Evolutionary conservation across 1,140 invertebrate genomes (phyloP), one percentile per base, ranked within the genome.

Genomic region (Scaptomyza graminum): DNA sequence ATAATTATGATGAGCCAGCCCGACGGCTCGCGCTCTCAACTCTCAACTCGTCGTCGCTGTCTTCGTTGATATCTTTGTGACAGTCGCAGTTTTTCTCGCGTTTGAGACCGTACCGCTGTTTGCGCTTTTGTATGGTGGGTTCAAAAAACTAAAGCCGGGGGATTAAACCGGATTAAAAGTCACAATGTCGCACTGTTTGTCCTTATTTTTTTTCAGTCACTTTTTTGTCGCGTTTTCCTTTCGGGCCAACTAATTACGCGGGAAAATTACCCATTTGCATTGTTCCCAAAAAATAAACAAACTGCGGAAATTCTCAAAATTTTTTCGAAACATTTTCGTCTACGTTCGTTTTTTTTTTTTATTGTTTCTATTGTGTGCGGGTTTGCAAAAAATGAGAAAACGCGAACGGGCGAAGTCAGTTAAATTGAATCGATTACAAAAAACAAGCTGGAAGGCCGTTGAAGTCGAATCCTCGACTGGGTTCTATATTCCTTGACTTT

Each of bases 161-260:
- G 83, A 87, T 87, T 88, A 87, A 87, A 87, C 81, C 82, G 81
- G 82, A 85, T 85, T 85, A 85, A 85, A 74, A 87, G 83, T 85
- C 83, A 78, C 78, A 84, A 61, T 72, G 55, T 41, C 43, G 16
- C 15, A 54, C 47, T 57, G 57, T 44, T 84, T 84, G 80, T 80
- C 74, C 70, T 81, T 55, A 75, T 85, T 85, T 87, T 73, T 64
- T 74, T 57, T 46, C 15, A 46, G 28, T 28, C 41, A 41, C 55
- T 76, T 76, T 72, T 68, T 73, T 63, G 56, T 43, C 71, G 61
- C 62, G 55, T 68, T 67, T 79, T 60, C 62, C 77, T 67, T 85
- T 85, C 81, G 81, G 57, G 70, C 74, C 87, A 85, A 85, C 82
- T 85, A 85, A 87, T 88, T 88, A 84, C 76, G 46, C 65, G 49